Base-by-base conservation (phyloP, 2,888 invertebrate genomes). In the Palloptera scutellata region DNA sequence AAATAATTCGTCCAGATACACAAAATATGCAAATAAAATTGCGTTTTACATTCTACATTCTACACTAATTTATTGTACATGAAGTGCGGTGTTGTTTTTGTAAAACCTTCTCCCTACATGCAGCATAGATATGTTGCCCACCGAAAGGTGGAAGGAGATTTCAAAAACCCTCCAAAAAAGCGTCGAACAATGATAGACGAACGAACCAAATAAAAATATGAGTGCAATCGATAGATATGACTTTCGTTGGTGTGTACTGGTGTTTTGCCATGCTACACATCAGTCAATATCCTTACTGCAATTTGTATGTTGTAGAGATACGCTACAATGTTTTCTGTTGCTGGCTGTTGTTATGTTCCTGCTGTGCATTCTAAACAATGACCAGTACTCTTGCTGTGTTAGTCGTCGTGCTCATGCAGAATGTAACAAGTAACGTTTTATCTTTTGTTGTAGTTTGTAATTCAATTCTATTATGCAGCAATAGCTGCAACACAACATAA, bases 321-420 rank as follows among this genome's bases (percentile, higher is more conserved):
- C 53, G 52, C 53, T 58, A 42, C 55, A 42, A 61, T 45, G 64
- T 63, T 43, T 68, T 48, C 45, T 62, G 62, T 57, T 63, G 53
- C 45, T 65, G 48, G 48, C 19, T 60, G 63, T 63, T 57, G 41
- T 30, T 30, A 48, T 59, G 63, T 64, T 66, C 51, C 63, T 63
- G 63, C 64, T 58, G 66, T 59, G 70, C 63, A 58, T 17, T 30
- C 30, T 30, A 51, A 64, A 59, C 53, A 61, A 65, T 64, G 61
- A 53, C 63, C 61, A 51, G 30, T 6, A 42, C 61, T 67, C 63
- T 68, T 68, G 69, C 67, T 66, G 64, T 61, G 67, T n/a, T n/a
- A n/a, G n/a, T n/a, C n/a, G 64, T 64, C 65, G 30, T 30, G 30
- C 20, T 13, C 17, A 17, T n/a, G n/a, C n/a, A n/a, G n/a, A n/a